Percentiles rank a stretch among this genome's conserved stretches.
Evolutionary conservation across 1,140 invertebrate species (phyloP).

Genomic region (Galleria mellonella): DNA sequence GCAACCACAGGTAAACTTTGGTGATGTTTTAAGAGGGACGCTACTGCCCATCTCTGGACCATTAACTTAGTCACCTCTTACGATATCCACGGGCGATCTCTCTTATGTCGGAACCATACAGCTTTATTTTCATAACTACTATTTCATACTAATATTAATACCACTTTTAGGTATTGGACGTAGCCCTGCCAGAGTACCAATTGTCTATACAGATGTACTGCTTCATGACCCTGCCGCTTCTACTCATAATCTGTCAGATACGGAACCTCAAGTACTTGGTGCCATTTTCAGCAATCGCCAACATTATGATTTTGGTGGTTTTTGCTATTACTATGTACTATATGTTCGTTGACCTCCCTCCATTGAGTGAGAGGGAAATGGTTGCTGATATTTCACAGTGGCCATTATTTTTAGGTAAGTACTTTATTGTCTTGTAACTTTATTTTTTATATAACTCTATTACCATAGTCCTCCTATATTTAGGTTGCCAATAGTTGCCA

Average conservation of each 20-base stretch:
- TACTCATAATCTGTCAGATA: constrained; percentile 79
- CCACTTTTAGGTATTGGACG: constrained; percentile 62
- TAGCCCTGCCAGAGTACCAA: constrained; percentile 42
- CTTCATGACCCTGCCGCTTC: constrained; percentile 74
- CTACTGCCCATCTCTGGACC: too few species aligned
- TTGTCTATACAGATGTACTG: constrained; percentile 74
- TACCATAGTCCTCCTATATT: too few species aligned
- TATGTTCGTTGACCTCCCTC: constrained; percentile 76
- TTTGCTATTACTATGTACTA: constrained; percentile 84
- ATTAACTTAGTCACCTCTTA: too few species aligned
- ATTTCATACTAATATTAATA: too few species aligned
- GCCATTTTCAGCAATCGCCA: constrained; percentile 85
- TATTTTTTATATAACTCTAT: too few species aligned
- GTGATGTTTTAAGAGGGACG: too few species aligned
- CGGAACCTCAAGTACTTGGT: constrained; percentile 83
- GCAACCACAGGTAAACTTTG: too few species aligned
- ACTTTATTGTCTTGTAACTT: too few species aligned
- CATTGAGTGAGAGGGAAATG: constrained; percentile 67
- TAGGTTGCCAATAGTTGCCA: too few species aligned
- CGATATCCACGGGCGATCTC: too few species aligned
- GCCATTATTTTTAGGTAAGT: constrained; percentile 79
- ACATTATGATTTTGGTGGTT: constrained; percentile 79
- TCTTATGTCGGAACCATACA: too few species aligned
- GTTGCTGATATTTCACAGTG: constrained; percentile 68
- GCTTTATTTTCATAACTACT: too few species aligned